These are phyloP conservation scores for Trichogramma pretiosum DNA, from an alignment of 1,140 invertebrate genomes.

Conservation along the genomic window DNA sequence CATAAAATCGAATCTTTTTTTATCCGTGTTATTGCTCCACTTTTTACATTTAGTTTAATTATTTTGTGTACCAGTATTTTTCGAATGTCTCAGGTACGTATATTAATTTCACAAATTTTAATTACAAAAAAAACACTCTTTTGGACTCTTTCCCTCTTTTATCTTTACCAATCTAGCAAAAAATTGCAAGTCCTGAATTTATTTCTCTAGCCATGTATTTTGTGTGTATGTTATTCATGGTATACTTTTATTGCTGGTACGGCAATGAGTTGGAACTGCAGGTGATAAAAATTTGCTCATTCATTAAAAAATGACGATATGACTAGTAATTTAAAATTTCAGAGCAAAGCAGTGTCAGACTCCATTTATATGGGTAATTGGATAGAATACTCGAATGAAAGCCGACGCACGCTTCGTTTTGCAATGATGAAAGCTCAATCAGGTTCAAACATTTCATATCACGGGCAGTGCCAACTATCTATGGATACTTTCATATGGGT, in stretches of 20 bases:
- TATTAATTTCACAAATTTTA: too few relatives aligned
- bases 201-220: too few relatives aligned
- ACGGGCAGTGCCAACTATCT: not conserved
- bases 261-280: conserved; percentile 3
- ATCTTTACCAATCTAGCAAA: too few relatives aligned
- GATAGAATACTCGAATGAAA: too few relatives aligned
- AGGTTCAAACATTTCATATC: not conserved
- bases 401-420: too few relatives aligned
- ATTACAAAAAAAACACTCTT: too few relatives aligned
- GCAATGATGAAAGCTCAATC: too few relatives aligned
- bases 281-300: too few relatives aligned
- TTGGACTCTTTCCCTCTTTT: too few relatives aligned
- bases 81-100: conserved; percentile 29
- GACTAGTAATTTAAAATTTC: too few relatives aligned
- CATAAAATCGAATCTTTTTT: conserved; percentile 23
- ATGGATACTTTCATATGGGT: conserved; percentile 5
- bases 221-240: not conserved
- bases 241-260: conserved; percentile 1
- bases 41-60: conserved; percentile 26
- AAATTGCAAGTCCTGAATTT: too few relatives aligned
- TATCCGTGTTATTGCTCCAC: conserved; percentile 22
- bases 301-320: too few relatives aligned
- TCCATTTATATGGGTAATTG: not conserved
- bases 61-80: conserved; percentile 29
- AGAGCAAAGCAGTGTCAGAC: not conserved